phyloP scores from a whole-genome alignment of 2,888 invertebrate genomes.

The Itoplectis maculator region DNA sequence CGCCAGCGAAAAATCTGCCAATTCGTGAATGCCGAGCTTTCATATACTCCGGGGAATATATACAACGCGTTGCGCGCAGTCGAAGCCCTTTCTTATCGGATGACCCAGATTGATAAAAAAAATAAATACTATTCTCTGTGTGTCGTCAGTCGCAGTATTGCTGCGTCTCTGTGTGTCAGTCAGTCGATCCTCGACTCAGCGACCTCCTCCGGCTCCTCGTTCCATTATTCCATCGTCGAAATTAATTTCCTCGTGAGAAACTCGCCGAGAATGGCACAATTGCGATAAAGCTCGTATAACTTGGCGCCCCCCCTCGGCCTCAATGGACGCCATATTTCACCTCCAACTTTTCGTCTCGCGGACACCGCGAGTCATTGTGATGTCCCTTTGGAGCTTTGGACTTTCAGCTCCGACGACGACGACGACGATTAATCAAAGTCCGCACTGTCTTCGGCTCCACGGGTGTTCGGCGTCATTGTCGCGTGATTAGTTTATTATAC shows the following conservation, averaged over 20 bases:
- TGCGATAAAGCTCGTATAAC: constrained; percentile 34
- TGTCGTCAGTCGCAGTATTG: constrained; percentile 31
- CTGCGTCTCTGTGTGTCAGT: not conserved
- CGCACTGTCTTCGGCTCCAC: too few relatives aligned
- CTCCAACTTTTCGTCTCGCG: constrained; percentile 55
- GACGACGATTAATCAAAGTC: constrained; percentile 61
- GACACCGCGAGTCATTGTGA: constrained; percentile 14
- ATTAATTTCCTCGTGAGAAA: constrained; percentile 35
- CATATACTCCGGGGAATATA: constrained; percentile 4
- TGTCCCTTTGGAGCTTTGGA: constrained; percentile 20
- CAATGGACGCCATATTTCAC: constrained; percentile 14
- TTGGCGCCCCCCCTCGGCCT: not conserved
- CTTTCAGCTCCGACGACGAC: too few relatives aligned
- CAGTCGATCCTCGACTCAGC: too few relatives aligned
- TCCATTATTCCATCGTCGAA: constrained; percentile 40
- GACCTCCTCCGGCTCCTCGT: not conserved
- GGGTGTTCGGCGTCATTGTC: constrained; percentile 62
- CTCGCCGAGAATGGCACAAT: too few relatives aligned
- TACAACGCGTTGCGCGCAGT: constrained; percentile 29
- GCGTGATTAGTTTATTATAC: constrained; percentile 61
- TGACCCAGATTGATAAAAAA: constrained; percentile 63
- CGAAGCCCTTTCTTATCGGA: constrained; percentile 44
- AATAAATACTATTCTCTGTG: not conserved
- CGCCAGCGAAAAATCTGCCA: constrained; percentile 51
- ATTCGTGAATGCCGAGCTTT: constrained; percentile 30